These are phyloP conservation scores for Idris sp. DNA, from an alignment of 1,140 invertebrate species.

Conservation along the genomic window DNA sequence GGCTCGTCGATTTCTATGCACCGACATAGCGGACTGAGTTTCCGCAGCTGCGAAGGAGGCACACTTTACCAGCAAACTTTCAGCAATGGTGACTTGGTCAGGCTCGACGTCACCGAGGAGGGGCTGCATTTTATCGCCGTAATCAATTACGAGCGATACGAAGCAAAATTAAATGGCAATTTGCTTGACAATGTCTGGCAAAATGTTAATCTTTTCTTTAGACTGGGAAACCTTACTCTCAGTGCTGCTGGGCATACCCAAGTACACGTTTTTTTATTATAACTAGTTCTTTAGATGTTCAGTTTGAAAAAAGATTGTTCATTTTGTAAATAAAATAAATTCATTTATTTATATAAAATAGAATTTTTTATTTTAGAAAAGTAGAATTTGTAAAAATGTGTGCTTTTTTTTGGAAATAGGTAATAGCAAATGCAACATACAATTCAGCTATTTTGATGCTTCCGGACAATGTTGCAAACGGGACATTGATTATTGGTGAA, in stretches of 20 bases:
- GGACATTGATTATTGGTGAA: conserved; percentile 86
- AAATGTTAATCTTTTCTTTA: conserved; percentile 83
- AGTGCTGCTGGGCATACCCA: conserved; percentile 79
- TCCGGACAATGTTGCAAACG: conserved; percentile 81
- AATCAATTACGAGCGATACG: conserved; percentile 79
- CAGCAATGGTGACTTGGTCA: conserved; percentile 82
- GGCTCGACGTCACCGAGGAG: conserved; percentile 82
- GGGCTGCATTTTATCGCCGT: conserved; percentile 83
- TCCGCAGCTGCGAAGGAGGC: conserved; percentile 87
- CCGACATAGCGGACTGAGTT: conserved; percentile 87
- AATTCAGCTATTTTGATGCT: conserved; percentile 85
- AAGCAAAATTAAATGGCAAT: conserved; percentile 81
- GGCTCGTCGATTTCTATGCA: conserved; percentile 84
- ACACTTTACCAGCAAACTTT: conserved; percentile 85
- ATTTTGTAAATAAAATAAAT: no score
- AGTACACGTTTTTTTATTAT: conserved; percentile 68
- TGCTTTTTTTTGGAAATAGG: no score
- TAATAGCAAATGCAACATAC: conserved; percentile 88
- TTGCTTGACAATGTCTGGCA: conserved; percentile 90
- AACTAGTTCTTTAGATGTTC: no score
- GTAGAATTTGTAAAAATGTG: no score
- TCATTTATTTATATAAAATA: no score
- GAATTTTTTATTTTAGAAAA: no score
- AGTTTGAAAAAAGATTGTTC: no score
- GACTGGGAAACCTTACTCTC: conserved; percentile 83